Percentiles rank a stretch among this genome's conserved stretches.
These are phyloP conservation scores for Heliconius himera DNA, from an alignment of 1,140 invertebrate species.

Conservation along the genomic window DNA sequence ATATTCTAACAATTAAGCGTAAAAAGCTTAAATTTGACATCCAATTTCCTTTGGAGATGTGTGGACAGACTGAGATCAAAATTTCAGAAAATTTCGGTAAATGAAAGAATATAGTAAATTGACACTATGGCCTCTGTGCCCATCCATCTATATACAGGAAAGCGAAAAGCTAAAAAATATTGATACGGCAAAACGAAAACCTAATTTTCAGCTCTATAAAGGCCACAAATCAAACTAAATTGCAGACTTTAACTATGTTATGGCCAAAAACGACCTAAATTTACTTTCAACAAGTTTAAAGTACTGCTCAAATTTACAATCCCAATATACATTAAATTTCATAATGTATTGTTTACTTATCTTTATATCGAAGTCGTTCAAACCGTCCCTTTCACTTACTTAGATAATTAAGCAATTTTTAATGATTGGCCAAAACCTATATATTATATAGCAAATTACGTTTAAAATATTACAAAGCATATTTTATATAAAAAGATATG, in stretches of 20 bases:
- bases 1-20: too few species aligned
- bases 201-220: not conserved
- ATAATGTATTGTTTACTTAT: constrained; percentile 28
- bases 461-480: not conserved
- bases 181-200: too few species aligned
- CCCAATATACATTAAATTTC: not conserved
- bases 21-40: too few species aligned
- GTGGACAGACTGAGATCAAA: too few species aligned
- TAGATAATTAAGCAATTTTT: not conserved
- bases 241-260: not conserved
- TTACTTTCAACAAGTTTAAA: not conserved
- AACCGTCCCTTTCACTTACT: constrained; percentile 17
- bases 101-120: too few species aligned
- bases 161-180: too few species aligned
- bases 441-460: constrained; percentile 1
- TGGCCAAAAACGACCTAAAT: not conserved
- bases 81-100: too few species aligned
- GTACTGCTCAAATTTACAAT: not conserved
- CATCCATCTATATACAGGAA: too few species aligned
- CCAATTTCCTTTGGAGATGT: too few species aligned
- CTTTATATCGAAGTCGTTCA: constrained; percentile 17
- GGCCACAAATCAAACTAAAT: not conserved
- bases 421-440: not conserved
- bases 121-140: too few species aligned
- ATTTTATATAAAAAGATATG: too few species aligned